Conservation (phyloP, 2,888 invertebrate genomes). For the Hirudinaria manillensis region DNA sequence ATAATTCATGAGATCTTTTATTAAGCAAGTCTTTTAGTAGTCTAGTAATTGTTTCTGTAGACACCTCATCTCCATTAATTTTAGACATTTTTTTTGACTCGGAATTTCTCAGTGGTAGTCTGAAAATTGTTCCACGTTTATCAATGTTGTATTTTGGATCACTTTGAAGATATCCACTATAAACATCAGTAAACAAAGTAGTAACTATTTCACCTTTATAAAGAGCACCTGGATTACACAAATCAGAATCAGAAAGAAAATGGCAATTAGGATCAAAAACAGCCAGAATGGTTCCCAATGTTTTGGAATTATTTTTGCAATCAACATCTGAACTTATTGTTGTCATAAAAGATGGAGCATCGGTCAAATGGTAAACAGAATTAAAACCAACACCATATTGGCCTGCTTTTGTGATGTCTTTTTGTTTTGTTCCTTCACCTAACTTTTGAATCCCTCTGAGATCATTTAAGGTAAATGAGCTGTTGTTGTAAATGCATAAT, state of each 20-base stretch:
- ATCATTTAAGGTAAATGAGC: slow-evolving; percentile 37
- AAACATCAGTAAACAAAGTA: slow-evolving; percentile 38
- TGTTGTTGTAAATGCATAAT: slow-evolving; percentile 39
- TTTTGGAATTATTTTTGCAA: slow-evolving; percentile 22
- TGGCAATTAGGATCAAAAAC: slow-evolving; percentile 46
- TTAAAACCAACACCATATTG: slow-evolving; percentile 42
- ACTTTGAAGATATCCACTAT: slow-evolving; percentile 42
- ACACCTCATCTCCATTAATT: slow-evolving; percentile 38
- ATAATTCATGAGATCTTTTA: slow-evolving; percentile 37
- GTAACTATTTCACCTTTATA: slow-evolving; percentile 34
- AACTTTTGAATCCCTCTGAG: slow-evolving; percentile 39
- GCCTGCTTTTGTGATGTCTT: slow-evolving; percentile 38
- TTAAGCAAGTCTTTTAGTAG: slow-evolving; percentile 40
- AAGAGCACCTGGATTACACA: slow-evolving; percentile 38
- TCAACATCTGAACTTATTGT: not conserved
- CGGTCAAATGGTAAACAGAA: slow-evolving; percentile 41
- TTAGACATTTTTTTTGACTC: slow-evolving; percentile 41
- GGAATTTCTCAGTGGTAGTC: slow-evolving; percentile 46
- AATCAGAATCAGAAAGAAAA: slow-evolving; percentile 41
- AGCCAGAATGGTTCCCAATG: slow-evolving; percentile 43
- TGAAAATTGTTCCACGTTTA: slow-evolving; percentile 44
- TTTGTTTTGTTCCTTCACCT: slow-evolving; percentile 39
- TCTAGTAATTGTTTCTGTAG: slow-evolving; percentile 33
- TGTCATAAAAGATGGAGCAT: slow-evolving; percentile 39
- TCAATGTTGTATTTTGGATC: slow-evolving; percentile 32